Conservation (phyloP, 2,888 invertebrate species). For the Plagodis dolabraria region DNA sequence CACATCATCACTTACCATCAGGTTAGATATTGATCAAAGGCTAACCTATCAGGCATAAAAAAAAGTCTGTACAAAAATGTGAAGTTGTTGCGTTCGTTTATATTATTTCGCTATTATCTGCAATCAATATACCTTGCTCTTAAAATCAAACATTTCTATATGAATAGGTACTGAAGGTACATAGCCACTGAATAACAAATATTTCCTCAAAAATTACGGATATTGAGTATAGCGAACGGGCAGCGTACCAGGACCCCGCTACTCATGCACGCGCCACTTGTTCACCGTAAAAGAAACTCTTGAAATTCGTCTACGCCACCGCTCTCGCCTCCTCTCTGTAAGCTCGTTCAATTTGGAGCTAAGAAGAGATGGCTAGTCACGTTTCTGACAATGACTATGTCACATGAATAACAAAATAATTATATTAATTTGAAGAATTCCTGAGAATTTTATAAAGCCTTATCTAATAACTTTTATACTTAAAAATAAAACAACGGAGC, state of each 20-base stretch:
- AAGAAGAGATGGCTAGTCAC: slow-evolving; percentile 56
- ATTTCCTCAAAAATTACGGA: slow-evolving; percentile 6
- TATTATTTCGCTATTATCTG: too few relatives aligned
- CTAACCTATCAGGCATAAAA: too few relatives aligned
- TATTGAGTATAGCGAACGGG: slow-evolving; percentile 34
- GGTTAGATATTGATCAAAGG: too few relatives aligned
- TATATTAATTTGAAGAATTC: too few relatives aligned
- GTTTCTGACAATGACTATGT: slow-evolving; percentile 44
- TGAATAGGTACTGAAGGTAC: not conserved
- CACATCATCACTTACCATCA: too few relatives aligned
- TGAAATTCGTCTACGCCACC: slow-evolving; percentile 73
- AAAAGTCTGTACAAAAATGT: too few relatives aligned
- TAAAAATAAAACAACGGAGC: too few relatives aligned
- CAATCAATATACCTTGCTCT: too few relatives aligned
- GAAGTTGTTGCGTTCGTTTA: too few relatives aligned
- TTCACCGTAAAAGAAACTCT: slow-evolving; percentile 74
- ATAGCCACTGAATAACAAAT: not conserved
- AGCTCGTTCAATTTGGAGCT: slow-evolving; percentile 57
- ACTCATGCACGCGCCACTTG: slow-evolving; percentile 75
- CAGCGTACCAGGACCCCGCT: slow-evolving; percentile 35
- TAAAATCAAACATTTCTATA: not conserved
- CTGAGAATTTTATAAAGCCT: too few relatives aligned
- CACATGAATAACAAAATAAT: slow-evolving; percentile 9
- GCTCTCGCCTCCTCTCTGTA: slow-evolving; percentile 62
- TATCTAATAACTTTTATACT: too few relatives aligned